Conservation (phyloP, 2,797 vertebrate species). For the Enteromius treurensis region DNA sequence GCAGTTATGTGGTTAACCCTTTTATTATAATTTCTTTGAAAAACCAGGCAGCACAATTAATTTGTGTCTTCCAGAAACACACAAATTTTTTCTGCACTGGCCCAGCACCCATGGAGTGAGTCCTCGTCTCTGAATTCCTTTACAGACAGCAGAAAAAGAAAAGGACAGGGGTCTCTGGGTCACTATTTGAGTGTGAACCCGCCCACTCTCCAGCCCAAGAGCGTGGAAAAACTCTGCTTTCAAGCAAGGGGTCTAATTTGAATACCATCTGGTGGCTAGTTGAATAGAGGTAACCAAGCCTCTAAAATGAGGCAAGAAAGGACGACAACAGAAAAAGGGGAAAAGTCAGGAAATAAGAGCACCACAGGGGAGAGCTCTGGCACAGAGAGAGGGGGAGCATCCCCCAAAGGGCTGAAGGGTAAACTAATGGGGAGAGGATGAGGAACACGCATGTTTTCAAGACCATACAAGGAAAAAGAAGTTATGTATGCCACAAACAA, state of each 20-base stretch:
- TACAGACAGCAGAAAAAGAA: conserved; percentile 34
- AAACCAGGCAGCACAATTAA: background rate
- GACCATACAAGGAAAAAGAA: conserved; percentile 25
- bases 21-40: background rate
- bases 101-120: background rate
- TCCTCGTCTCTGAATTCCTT: conserved; percentile 31
- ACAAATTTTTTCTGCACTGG: background rate
- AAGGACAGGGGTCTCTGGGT: conserved; percentile 34
- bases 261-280: conserved; percentile 72
- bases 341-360: conserved; percentile 40
- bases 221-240: conserved; percentile 62
- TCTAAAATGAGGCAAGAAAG: conserved; percentile 40
- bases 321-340: conserved; percentile 48
- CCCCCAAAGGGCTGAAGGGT: conserved; percentile 6
- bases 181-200: conserved; percentile 48
- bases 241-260: conserved; percentile 58
- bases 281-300: conserved; percentile 70
- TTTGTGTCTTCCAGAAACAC: background rate
- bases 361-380: conserved; percentile 28
- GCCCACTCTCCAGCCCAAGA: conserved; percentile 35
- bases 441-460: conserved; percentile 26
- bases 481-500: background rate
- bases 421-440: background rate
- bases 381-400: conserved; percentile 18
- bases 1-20: background rate